These are phyloP conservation scores for Drosophila kikkawai DNA, from an alignment of 1,140 invertebrate genomes.

Conservation along the genomic window DNA sequence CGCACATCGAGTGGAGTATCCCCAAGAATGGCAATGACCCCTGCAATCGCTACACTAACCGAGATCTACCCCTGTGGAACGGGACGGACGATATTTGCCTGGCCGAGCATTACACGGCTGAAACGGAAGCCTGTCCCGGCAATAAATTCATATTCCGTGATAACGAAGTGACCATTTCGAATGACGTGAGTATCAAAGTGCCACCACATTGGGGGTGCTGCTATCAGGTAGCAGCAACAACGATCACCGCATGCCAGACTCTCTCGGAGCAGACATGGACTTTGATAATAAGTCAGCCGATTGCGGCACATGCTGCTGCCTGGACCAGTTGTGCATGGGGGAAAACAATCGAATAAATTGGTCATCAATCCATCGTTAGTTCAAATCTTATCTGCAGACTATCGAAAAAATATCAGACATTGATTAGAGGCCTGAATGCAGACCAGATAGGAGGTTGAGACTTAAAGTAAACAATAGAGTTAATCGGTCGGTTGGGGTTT, in stretches of 20 bases:
- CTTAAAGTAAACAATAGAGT: background rate
- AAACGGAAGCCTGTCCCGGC: constrained; percentile 61
- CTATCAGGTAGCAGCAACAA: constrained; percentile 12
- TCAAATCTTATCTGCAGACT: constrained; percentile 18
- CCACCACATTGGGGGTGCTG: constrained; percentile 27
- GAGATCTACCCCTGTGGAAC: constrained; percentile 45
- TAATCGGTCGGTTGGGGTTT: background rate
- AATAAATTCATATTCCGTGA: constrained; percentile 76
- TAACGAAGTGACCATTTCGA: constrained; percentile 76
- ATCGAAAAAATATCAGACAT: background rate
- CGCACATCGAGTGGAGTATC: constrained; percentile 86
- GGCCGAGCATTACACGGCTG: constrained; percentile 81
- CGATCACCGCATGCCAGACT: constrained; percentile 39
- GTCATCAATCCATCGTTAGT: constrained; percentile 1
- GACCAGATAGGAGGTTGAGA: too few species aligned
- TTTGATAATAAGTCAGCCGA: constrained; percentile 74
- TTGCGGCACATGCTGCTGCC: constrained; percentile 35
- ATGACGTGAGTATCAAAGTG: constrained; percentile 82
- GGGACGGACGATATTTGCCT: constrained; percentile 71
- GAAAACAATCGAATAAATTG: background rate
- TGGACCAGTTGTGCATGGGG: constrained; percentile 3
- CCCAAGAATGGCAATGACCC: constrained; percentile 84
- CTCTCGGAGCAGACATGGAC: constrained; percentile 52
- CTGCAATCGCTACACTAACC: constrained; percentile 85
- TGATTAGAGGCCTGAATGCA: background rate